Conservation (phyloP, 92 coral and sea anemone genomes). For the Epizoanthus scotinus region DNA sequence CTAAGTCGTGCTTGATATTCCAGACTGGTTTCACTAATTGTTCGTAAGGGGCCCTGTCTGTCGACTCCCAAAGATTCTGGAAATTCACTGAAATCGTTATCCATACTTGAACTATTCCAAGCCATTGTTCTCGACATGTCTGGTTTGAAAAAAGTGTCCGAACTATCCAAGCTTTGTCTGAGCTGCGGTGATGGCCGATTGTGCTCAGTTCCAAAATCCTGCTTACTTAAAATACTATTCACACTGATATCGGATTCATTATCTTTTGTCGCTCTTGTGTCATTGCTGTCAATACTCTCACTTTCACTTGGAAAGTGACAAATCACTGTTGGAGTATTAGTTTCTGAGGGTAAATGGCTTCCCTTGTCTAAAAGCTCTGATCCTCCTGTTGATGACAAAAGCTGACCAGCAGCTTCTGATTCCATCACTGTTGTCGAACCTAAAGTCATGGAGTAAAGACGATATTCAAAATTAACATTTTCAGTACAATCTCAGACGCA, state of each 20-base stretch:
- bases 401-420: constrained; percentile 74
- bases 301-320: constrained; percentile 21
- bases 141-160: constrained; percentile 33
- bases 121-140: constrained; percentile 65
- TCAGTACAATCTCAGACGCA: neutral
- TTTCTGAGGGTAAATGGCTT: neutral
- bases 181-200: constrained; percentile 52
- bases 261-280: constrained; percentile 27
- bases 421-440: constrained; percentile 74
- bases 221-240: constrained; percentile 43
- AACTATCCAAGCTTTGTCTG: constrained; percentile 32
- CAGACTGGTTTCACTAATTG: constrained; percentile 68
- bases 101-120: constrained; percentile 77
- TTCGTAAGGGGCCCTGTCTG: constrained; percentile 52
- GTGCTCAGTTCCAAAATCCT: constrained; percentile 40
- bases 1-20: constrained; percentile 40
- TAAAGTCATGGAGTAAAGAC: constrained; percentile 11
- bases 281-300: constrained; percentile 52
- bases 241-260: constrained; percentile 50
- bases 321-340: constrained; percentile 12
- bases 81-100: constrained; percentile 53
- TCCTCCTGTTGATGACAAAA: constrained; percentile 37
- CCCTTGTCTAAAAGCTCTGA: constrained; percentile 22
- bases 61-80: constrained; percentile 35
- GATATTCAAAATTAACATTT: neutral